phyloP scores from a whole-genome alignment of 2,797 vertebrate genomes.

The Catostomus latipinnis region DNA sequence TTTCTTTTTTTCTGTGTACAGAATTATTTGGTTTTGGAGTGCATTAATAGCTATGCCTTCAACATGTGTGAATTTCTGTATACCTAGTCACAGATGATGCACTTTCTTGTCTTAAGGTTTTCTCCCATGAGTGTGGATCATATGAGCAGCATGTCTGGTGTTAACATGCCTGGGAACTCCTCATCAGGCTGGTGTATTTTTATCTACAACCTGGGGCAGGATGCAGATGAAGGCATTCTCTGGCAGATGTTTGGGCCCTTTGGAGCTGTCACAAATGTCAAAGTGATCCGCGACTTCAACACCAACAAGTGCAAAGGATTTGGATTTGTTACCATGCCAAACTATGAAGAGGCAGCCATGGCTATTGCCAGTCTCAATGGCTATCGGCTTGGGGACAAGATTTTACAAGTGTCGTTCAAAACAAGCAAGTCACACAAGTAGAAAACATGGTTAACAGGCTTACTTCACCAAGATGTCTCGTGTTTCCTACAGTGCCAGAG shows the following conservation, averaged over 20 bases:
- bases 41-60: too few relatives aligned
- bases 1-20: too few relatives aligned
- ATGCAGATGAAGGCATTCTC: constrained; percentile 96
- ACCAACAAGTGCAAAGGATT: constrained; percentile 99
- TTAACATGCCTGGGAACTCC: constrained; percentile 88
- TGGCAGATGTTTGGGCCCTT: constrained; percentile 99
- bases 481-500: constrained; percentile 62
- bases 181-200: constrained; percentile 99
- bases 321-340: constrained; percentile 99
- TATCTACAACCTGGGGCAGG: constrained; percentile 98
- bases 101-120: constrained; percentile 80
- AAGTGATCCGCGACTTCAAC: constrained; percentile 99
- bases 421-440: constrained; percentile 99
- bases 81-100: background rate
- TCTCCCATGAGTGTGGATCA: constrained; percentile 98
- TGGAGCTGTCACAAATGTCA: constrained; percentile 97
- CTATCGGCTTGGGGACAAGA: constrained; percentile 98
- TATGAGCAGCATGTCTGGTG: constrained; percentile 93
- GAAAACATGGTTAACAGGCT: constrained; percentile 63
- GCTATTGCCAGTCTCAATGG: constrained; percentile 98
- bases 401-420: constrained; percentile 99
- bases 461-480: background rate
- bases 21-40: too few relatives aligned
- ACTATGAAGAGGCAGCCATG: constrained; percentile 99
- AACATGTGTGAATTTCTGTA: background rate